A percentile compares a stretch with the other conserved stretches of the same genome.
Evolutionary conservation across 2,888 invertebrate genomes (phyloP).

Genomic region (Electrophaes corylata): DNA sequence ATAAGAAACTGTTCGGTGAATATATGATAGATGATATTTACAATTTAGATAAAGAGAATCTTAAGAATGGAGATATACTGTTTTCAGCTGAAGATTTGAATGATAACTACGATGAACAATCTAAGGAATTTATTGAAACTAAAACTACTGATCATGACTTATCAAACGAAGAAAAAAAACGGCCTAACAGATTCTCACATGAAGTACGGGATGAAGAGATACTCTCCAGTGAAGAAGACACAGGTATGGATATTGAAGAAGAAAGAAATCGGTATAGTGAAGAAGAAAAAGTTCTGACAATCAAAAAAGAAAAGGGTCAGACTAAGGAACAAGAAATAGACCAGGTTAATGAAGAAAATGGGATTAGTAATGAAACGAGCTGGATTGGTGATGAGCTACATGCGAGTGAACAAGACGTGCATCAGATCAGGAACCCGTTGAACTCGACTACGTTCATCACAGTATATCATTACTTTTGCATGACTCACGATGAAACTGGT

Average conservation of each 20-base stretch:
- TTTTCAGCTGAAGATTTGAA: not conserved
- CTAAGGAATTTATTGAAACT: not conserved
- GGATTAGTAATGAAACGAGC: no score
- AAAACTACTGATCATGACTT: not conserved
- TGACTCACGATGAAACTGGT: conserved; percentile 41
- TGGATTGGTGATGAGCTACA: not conserved
- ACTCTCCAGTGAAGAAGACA: not conserved
- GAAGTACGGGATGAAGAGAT: not conserved
- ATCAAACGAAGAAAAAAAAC: not conserved
- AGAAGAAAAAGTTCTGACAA: not conserved
- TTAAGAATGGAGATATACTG: not conserved
- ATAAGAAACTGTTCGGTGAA: not conserved
- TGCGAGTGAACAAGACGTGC: not conserved
- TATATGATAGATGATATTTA: not conserved
- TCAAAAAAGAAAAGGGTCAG: not conserved
- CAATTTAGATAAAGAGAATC: no score
- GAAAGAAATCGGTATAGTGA: not conserved
- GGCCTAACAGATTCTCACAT: not conserved
- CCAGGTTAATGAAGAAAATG: not conserved
- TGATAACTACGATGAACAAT: not conserved
- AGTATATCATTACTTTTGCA: conserved; percentile 54
- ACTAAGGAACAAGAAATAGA: not conserved
- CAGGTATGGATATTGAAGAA: not conserved
- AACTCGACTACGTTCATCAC: conserved; percentile 46
- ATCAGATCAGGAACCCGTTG: conserved; percentile 29